Conservation (phyloP, 2,888 invertebrate species). For the Rhamphomyia laevipes region DNA sequence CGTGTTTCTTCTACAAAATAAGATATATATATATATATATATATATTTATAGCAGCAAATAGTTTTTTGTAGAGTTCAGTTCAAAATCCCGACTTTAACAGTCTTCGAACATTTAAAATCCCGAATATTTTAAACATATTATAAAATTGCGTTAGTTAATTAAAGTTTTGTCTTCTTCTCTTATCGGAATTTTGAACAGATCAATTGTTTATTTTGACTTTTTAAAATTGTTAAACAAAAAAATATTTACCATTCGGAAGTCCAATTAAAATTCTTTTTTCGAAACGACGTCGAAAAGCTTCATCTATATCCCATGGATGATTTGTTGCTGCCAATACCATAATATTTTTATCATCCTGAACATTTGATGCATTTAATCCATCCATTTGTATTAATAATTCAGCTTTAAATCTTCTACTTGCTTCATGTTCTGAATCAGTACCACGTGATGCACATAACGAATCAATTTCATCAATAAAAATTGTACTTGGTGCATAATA, state of each 20-base stretch:
- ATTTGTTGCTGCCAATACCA: conserved; percentile 85
- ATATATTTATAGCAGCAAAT: too few relatives aligned
- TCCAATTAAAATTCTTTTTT: conserved; percentile 81
- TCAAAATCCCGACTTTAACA: too few relatives aligned
- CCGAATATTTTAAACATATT: too few relatives aligned
- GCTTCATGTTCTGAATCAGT: conserved; percentile 82
- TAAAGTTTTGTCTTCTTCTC: too few relatives aligned
- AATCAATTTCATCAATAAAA: conserved; percentile 85
- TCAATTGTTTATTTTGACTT: too few relatives aligned
- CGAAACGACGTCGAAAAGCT: conserved; percentile 71
- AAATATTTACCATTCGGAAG: conserved; percentile 54
- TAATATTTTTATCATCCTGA: conserved; percentile 56
- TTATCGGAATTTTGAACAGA: too few relatives aligned
- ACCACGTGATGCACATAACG: conserved; percentile 69
- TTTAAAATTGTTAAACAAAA: too few relatives aligned
- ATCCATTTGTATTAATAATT: conserved; percentile 84
- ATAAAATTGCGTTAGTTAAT: too few relatives aligned
- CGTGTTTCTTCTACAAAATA: conserved; percentile 48
- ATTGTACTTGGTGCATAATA: conserved; percentile 84
- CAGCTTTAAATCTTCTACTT: conserved; percentile 72
- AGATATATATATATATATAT: conserved; percentile 5
- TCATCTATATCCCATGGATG: conserved; percentile 89
- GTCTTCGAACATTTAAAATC: too few relatives aligned
- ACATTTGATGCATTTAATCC: conserved; percentile 53
- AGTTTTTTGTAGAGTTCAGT: too few relatives aligned